These are phyloP conservation scores for Acanthurus leucopareius DNA, from an alignment of 2,797 vertebrate genomes.

Conservation along the genomic window DNA sequence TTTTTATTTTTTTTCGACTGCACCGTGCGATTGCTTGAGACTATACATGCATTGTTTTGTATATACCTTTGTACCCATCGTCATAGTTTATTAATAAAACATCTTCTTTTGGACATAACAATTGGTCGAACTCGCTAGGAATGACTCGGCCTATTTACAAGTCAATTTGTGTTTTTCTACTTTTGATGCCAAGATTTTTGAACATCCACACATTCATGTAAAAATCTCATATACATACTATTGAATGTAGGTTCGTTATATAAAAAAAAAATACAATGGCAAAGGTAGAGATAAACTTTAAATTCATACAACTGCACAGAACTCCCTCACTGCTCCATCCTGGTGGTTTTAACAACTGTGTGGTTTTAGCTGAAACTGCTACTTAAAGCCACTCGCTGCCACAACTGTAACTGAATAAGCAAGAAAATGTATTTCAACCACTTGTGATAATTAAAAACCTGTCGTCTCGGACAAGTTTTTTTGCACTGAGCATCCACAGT, in stretches of 20 bases:
- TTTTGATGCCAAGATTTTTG: slow-evolving; percentile 84
- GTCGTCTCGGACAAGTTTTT: slow-evolving; percentile 21
- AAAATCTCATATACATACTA: slow-evolving; percentile 85
- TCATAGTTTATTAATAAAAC: slow-evolving; percentile 84
- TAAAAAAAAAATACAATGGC: slow-evolving; percentile 57
- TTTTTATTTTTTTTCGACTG: slow-evolving; percentile 77
- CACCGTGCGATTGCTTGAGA: slow-evolving; percentile 91
- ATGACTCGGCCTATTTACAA: slow-evolving; percentile 86
- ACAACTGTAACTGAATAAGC: slow-evolving; percentile 40
- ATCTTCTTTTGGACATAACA: slow-evolving; percentile 83
- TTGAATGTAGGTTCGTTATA: slow-evolving; percentile 69
- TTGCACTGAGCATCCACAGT: slow-evolving; percentile 25
- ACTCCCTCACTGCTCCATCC: slow-evolving; percentile 48
- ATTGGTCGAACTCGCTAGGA: slow-evolving; percentile 84
- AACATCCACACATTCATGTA: slow-evolving; percentile 87
- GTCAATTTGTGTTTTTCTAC: slow-evolving; percentile 73
- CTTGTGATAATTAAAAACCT: slow-evolving; percentile 19
- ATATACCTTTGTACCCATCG: slow-evolving; percentile 83
- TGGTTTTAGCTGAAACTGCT: slow-evolving; percentile 47
- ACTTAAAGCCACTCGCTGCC: slow-evolving; percentile 56
- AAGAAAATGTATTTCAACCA: slow-evolving; percentile 32
- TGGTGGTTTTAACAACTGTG: slow-evolving; percentile 50
- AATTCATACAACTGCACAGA: slow-evolving; percentile 30
- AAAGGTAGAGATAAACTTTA: slow-evolving; percentile 56
- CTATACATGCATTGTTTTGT: slow-evolving; percentile 91